A percentile compares a stretch with the other conserved stretches of the same genome.
These are phyloP conservation scores for Ryuthela nishihirai DNA, from an alignment of 2,888 invertebrate genomes.

Conservation along the genomic window DNA sequence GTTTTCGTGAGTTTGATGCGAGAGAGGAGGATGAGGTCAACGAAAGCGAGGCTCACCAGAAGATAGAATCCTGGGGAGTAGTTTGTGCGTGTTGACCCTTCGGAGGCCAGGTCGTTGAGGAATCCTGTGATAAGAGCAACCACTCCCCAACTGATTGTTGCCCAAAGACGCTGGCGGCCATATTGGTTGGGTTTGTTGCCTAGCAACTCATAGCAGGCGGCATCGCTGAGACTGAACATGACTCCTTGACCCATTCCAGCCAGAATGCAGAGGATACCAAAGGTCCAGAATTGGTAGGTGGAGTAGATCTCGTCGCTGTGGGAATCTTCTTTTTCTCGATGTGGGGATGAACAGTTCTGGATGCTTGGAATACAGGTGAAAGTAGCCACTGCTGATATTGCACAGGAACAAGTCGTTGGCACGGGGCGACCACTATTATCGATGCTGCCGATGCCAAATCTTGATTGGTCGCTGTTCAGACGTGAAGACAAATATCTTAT, in stretches of 20 bases:
- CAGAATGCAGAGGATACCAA: slow-evolving; percentile 67
- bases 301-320: too few species aligned
- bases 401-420: too few species aligned
- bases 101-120: slow-evolving; percentile 61
- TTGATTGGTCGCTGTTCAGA: too few species aligned
- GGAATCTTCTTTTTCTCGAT: too few species aligned
- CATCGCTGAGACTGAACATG: slow-evolving; percentile 80
- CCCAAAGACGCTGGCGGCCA: slow-evolving; percentile 82
- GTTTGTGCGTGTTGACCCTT: neutral
- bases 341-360: too few species aligned
- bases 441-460: too few species aligned
- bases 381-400: too few species aligned
- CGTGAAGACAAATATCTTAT: too few species aligned
- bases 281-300: slow-evolving; percentile 66
- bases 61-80: slow-evolving; percentile 36
- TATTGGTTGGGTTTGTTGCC: slow-evolving; percentile 72
- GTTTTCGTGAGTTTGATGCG: slow-evolving; percentile 13
- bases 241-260: slow-evolving; percentile 83
- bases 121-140: slow-evolving; percentile 70
- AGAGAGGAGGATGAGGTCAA: slow-evolving; percentile 23
- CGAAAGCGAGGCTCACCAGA: slow-evolving; percentile 10
- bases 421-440: too few species aligned
- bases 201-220: slow-evolving; percentile 79
- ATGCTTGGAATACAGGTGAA: too few species aligned
- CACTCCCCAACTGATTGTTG: slow-evolving; percentile 82